Base-by-base conservation (phyloP, 2,113 vertebrate genomes). In the Meles meles region DNA sequence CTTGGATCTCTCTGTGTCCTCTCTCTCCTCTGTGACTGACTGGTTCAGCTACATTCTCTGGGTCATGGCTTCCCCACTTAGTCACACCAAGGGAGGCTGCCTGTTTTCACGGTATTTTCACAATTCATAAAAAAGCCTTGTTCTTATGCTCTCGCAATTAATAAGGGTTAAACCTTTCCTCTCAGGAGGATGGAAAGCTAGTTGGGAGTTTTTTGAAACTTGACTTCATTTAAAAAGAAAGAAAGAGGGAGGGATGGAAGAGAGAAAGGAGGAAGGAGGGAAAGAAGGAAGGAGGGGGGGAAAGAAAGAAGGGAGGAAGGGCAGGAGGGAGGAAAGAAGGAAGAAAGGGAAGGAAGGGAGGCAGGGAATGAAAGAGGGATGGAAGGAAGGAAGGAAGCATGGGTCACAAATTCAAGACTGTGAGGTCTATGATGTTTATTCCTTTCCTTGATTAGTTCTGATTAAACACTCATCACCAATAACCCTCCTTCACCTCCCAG, bases 41-140 rank as follows among this genome's bases (percentile, higher is more conserved):
- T 39, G 5, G 4, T 79, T 42, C 61, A 39, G 18, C 7, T 10
- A 23, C n/a, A 49, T 57, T 57, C 4, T 2, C 18, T n/a, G 37
- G 23, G 23, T 61, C 49, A 29, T 27, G 11, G 17, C 17, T 63
- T 91, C 7, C 8, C 52, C 10, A 7, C 27, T 27, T 2, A 18
- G 4, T 17, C 37, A 0, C 23, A 11, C 13, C 15, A 0, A 2
- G 42, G 34, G 27, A 71, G 34, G 29, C 0, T 3, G 13, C 52
- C 67, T 52, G 21, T 0, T 3, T 27, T 59, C 2, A 44, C 31
- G 55, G 74, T 31, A 59, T 49, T 87, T 92, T 25, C 21, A 39
- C 2, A 17, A 11, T 72, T 11, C 52, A 79, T 34, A 11, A 14
- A 15, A 89, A 20, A 63, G 13, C 0, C 23, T 2, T 3, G 14